Evolutionary conservation across 2,113 vertebrate genomes (phyloP).

Genomic region (Corythaixoides concolor): DNA sequence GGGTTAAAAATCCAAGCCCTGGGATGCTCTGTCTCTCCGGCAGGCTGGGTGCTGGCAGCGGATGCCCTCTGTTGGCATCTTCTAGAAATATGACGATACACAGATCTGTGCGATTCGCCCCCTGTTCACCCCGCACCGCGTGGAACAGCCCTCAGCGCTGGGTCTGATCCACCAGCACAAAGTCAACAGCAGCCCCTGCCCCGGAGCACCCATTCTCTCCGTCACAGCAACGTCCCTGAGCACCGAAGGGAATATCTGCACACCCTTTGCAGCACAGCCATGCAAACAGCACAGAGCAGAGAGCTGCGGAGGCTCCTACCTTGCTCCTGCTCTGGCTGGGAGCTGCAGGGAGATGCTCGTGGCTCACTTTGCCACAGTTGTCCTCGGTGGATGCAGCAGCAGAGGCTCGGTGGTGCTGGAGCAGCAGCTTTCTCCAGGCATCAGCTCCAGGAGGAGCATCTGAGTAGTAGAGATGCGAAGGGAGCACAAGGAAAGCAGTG

Average conservation of each 20-base stretch:
- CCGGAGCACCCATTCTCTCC: fast-evolving
- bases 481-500: not conserved
- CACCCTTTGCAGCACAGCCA: fast-evolving
- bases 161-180: not conserved
- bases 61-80: conserved; percentile 81
- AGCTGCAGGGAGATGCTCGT: not conserved
- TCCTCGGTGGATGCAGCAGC: fast-evolving
- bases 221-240: not conserved
- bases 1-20: not conserved
- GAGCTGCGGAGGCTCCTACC: not conserved
- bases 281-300: not conserved
- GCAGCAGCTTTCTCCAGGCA: not conserved
- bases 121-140: fast-evolving
- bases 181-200: not conserved
- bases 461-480: fast-evolving
- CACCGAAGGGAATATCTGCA: not conserved
- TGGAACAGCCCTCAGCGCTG: not conserved
- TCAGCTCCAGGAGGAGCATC: not conserved
- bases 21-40: not conserved
- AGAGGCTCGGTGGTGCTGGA: not conserved
- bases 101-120: fast-evolving
- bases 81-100: conserved; percentile 43
- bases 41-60: conserved; percentile 15
- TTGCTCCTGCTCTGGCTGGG: not conserved
- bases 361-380: not conserved